Evolutionary conservation across 1,140 invertebrate genomes (phyloP), one percentile per base, ranked within the genome.

Genomic region (Lucilia sericata): DNA sequence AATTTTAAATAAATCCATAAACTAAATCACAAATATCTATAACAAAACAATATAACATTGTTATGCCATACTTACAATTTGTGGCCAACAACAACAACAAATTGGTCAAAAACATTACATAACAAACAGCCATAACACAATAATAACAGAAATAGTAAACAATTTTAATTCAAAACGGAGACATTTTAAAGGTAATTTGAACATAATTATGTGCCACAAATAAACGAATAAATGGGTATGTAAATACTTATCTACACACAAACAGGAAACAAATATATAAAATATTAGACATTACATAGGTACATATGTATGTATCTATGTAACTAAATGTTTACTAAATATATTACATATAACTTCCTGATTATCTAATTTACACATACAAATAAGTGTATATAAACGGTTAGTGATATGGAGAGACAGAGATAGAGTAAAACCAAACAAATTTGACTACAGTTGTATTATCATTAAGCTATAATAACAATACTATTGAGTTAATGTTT

Each of bases 401-500:
- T 3, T 5, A n/a, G 55, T 7, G 14, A n/a, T 12, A 60, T 12
- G 14, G 55, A 60, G 55, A n/a, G 65, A 70, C 7, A 21, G 21
- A 21, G n/a, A 70, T 7, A 70, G 19, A 70, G 19, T 21, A 21
- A 70, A 21, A 70, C n/a, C 65, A 8, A 70, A 70, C n/a, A 21
- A 70, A 70, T 70, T 70, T 25, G n/a, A 78, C 75, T 78, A 78
- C 36, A 78, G 34, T 78, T 47, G 42, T 47, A 78, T 78, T 78
- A 78, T 42, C 42, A 36, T 42, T 42, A 19, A 47, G 42, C 34
- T 19, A 78, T 47, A 78, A 78, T 47, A 78, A 47, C 36, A 78
- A 78, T 78, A 78, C 75, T 17, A 78, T 78, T 78, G 75, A 78
- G 75, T 78, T 78, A 78, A 78, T 78, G 75, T 36, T 47, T n/a